A percentile compares a stretch with the other conserved stretches of the same genome.
phyloP scores from a whole-genome alignment of 2,113 vertebrate genomes.

The Alexandromys fortis region DNA sequence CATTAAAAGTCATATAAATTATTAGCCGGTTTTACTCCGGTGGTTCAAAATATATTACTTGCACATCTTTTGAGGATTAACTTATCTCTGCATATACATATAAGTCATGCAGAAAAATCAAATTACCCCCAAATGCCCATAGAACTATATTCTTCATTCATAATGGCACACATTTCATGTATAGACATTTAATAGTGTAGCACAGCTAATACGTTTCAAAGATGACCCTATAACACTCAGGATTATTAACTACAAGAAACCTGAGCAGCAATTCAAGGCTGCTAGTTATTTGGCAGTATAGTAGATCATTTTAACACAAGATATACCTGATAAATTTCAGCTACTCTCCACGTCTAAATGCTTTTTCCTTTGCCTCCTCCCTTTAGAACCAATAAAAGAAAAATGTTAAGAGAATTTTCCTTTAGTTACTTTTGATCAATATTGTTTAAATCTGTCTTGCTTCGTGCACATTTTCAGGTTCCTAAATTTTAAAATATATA shows the following conservation, averaged over 20 bases:
- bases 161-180: conserved; percentile 77
- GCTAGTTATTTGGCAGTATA: conserved; percentile 65
- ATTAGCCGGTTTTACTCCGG: conserved; percentile 78
- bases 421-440: background rate
- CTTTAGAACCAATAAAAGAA: conserved; percentile 47
- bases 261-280: conserved; percentile 61
- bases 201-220: conserved; percentile 78
- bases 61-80: conserved; percentile 78
- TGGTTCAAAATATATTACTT: conserved; percentile 81
- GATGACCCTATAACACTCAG: conserved; percentile 70
- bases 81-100: conserved; percentile 71
- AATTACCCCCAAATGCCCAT: conserved; percentile 74
- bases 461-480: conserved; percentile 41
- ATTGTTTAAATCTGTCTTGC: background rate
- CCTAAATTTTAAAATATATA: conserved; percentile 11
- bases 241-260: conserved; percentile 76
- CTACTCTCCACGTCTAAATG: background rate
- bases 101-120: conserved; percentile 79
- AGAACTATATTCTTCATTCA: conserved; percentile 74
- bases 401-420: conserved; percentile 2
- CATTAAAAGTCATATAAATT: conserved; percentile 81
- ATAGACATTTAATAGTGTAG: conserved; percentile 78
- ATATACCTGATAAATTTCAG: conserved; percentile 48
- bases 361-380: background rate
- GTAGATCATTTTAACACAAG: conserved; percentile 68